Conservation (phyloP, 2,797 vertebrate species). For the Poecilia wingei region DNA sequence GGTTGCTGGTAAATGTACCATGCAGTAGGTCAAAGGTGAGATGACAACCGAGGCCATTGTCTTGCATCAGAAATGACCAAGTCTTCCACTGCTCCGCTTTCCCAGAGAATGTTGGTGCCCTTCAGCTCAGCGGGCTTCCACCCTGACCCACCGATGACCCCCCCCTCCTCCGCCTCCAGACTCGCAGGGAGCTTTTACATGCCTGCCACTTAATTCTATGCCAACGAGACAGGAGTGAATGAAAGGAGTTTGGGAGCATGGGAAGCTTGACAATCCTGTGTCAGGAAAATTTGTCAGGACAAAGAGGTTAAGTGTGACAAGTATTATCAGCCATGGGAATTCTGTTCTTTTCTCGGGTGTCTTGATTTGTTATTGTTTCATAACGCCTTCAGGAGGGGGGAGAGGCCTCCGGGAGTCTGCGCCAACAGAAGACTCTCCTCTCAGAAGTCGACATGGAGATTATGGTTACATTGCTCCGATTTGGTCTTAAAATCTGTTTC, state of each 20-base stretch:
- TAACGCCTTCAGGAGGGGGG: slow-evolving; percentile 54
- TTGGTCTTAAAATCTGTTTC: slow-evolving; percentile 53
- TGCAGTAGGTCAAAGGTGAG: slow-evolving; percentile 62
- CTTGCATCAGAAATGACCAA: slow-evolving; percentile 49
- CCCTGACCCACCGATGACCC: slow-evolving; percentile 76
- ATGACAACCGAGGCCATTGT: slow-evolving; percentile 69
- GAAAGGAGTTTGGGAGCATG: slow-evolving; percentile 45
- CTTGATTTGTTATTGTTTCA: slow-evolving; percentile 75
- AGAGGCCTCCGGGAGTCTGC: slow-evolving; percentile 51
- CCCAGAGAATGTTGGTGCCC: slow-evolving; percentile 68
- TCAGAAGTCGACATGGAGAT: slow-evolving; percentile 61
- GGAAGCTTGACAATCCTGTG: slow-evolving; percentile 57
- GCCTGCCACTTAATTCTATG: slow-evolving; percentile 54
- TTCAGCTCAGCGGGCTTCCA: slow-evolving; percentile 66
- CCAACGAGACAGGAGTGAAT: slow-evolving; percentile 65
- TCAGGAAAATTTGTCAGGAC: slow-evolving; percentile 63
- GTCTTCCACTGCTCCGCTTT: slow-evolving; percentile 59
- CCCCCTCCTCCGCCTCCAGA: slow-evolving; percentile 63
- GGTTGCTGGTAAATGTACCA: slow-evolving; percentile 51
- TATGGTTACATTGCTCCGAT: slow-evolving; percentile 44
- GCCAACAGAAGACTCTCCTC: slow-evolving; percentile 46
- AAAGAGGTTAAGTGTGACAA: slow-evolving; percentile 75
- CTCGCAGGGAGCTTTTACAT: slow-evolving; percentile 64
- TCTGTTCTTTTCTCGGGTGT: slow-evolving; percentile 59
- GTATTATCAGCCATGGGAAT: slow-evolving; percentile 74